Evolutionary conservation across 2,888 invertebrate species (phyloP).

Genomic region (Liposcelis brunnea): DNA sequence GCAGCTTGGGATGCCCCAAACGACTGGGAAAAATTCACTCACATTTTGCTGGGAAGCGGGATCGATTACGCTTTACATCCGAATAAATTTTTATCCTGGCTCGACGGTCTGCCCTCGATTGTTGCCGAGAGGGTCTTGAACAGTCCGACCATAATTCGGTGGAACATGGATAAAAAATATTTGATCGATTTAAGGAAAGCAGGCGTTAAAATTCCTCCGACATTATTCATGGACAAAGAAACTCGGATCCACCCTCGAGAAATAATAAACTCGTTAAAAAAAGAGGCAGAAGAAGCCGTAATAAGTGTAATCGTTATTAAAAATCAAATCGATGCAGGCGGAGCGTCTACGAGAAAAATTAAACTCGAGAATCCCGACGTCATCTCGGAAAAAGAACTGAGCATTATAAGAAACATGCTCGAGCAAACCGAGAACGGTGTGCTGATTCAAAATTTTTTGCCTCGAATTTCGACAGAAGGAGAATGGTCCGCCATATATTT

Average conservation of each 20-base stretch:
- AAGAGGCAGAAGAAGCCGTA: not conserved
- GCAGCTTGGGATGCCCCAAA: not conserved
- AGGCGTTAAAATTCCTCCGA: not conserved
- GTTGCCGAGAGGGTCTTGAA: not conserved
- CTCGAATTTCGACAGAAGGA: not conserved
- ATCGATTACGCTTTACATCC: not conserved
- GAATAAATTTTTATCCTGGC: not conserved
- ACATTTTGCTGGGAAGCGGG: not conserved
- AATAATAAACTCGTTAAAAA: not conserved
- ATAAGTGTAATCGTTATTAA: not conserved
- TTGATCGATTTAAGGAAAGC: not conserved
- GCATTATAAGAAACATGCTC: too few species aligned
- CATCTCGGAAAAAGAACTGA: too few species aligned
- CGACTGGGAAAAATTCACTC: not conserved
- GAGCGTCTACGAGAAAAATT: not conserved
- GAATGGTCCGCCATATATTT: not conserved
- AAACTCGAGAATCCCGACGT: too few species aligned
- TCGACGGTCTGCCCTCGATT: not conserved
- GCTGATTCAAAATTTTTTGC: not conserved
- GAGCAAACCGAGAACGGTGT: not conserved
- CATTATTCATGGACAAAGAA: not conserved
- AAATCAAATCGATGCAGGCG: slow-evolving; percentile 3
- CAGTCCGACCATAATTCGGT: not conserved
- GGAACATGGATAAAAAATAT: slow-evolving; percentile 2
- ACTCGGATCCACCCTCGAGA: not conserved